A percentile compares a stretch with the other conserved stretches of the same genome.
phyloP scores from a whole-genome alignment of 2,797 vertebrate species.

The Pantherophis alleghaniensis region DNA sequence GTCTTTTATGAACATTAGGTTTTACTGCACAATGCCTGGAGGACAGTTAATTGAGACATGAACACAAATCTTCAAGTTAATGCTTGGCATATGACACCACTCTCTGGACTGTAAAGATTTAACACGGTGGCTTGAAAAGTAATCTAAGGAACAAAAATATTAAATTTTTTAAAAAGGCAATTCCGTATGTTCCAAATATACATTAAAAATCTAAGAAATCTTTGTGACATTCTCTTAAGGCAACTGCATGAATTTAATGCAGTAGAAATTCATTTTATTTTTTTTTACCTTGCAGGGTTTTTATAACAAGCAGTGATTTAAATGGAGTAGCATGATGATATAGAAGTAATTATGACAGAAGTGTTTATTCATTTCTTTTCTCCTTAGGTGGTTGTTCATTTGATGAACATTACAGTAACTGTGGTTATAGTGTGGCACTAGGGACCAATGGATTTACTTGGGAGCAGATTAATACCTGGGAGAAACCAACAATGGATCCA shows the following conservation, averaged over 20 bases:
- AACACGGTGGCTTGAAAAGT: conserved; percentile 48
- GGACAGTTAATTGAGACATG: conserved; percentile 28
- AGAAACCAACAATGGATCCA: conserved; percentile 89
- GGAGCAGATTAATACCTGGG: conserved; percentile 98
- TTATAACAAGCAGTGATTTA: conserved; percentile 71
- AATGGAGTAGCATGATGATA: conserved; percentile 42
- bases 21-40: neutral
- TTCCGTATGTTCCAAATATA: neutral
- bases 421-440: conserved; percentile 91
- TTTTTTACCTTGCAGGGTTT: conserved; percentile 35
- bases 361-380: conserved; percentile 57
- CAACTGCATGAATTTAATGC: conserved; percentile 73
- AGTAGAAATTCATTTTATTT: conserved; percentile 61
- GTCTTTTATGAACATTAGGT: conserved; percentile 18
- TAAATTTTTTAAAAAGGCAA: conserved; percentile 3
- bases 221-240: conserved; percentile 56
- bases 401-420: conserved; percentile 92
- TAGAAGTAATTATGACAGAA: conserved; percentile 68
- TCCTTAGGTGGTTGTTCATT: conserved; percentile 88
- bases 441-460: conserved; percentile 96
- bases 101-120: conserved; percentile 46
- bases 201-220: neutral
- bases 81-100: neutral
- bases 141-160: conserved; percentile 34
- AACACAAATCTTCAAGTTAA: conserved; percentile 31